These are phyloP conservation scores for Rhaphigaster nebulosa DNA, from an alignment of 2,888 invertebrate species.

Conservation along the genomic window DNA sequence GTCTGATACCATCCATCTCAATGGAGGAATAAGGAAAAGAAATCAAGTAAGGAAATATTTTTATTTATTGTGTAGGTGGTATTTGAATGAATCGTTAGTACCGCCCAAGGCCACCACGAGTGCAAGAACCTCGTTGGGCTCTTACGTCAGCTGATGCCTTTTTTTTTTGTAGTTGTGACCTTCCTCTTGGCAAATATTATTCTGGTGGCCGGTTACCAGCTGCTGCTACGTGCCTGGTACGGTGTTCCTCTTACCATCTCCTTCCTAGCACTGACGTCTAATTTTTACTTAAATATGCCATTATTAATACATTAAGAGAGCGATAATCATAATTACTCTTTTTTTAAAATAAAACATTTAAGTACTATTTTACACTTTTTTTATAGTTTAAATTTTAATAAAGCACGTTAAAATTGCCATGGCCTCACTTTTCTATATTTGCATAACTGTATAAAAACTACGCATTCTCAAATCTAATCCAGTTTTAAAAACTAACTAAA, in stretches of 20 bases:
- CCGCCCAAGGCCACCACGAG: background rate
- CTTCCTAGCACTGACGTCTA: background rate
- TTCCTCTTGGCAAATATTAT: conserved; percentile 26
- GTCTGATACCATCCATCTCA: background rate
- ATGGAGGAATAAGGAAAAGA: background rate
- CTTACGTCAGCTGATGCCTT: conserved; percentile 14
- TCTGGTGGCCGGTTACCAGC: conserved; percentile 3
- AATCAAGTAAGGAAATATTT: background rate
- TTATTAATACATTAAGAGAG: background rate
- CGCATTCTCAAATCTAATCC: no score
- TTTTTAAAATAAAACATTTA: background rate
- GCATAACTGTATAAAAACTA: no score
- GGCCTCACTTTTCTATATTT: no score
- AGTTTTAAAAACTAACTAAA: no score
- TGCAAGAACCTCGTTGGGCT: background rate
- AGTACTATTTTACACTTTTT: no score
- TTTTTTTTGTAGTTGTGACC: background rate
- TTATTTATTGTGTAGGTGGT: conserved; percentile 21
- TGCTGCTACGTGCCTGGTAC: conserved; percentile 1
- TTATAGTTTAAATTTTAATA: no score
- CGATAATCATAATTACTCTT: background rate
- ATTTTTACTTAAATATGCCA: background rate
- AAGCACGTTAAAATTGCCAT: no score
- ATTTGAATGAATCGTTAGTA: conserved; percentile 43
- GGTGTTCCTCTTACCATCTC: background rate